phyloP scores from a whole-genome alignment of 2,797 vertebrate genomes.

The Synaphobranchus kaupii region DNA sequence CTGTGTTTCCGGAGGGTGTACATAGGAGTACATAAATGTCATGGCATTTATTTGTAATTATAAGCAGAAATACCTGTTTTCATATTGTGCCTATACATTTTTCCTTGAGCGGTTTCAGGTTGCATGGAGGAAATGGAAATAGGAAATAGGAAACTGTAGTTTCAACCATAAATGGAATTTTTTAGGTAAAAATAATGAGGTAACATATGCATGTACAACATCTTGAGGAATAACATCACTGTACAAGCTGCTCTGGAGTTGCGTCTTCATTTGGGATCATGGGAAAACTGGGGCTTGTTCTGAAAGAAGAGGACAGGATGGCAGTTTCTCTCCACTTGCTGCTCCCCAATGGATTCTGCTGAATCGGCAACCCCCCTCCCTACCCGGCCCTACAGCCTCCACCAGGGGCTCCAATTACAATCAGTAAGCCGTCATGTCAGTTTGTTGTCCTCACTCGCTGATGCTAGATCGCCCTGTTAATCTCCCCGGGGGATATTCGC shows the following conservation, averaged over 20 bases:
- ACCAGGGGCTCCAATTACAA: constrained; percentile 42
- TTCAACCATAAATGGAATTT: too few species aligned
- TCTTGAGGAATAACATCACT: too few species aligned
- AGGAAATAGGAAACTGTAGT: too few species aligned
- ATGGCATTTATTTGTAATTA: too few species aligned
- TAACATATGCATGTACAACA: too few species aligned
- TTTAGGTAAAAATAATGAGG: too few species aligned
- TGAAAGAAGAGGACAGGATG: not conserved
- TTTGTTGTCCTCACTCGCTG: constrained; percentile 25
- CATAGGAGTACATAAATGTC: too few species aligned
- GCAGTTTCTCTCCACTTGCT: not conserved
- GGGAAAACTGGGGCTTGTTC: not conserved
- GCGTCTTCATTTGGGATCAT: not conserved
- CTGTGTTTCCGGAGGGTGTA: too few species aligned
- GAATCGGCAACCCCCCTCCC: not conserved
- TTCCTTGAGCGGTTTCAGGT: too few species aligned
- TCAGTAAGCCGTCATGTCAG: constrained; percentile 39
- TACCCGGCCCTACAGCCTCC: constrained; percentile 23
- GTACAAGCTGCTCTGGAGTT: not conserved
- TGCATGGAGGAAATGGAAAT: too few species aligned
- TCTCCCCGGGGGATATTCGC: constrained; percentile 36
- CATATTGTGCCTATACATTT: too few species aligned
- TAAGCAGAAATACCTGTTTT: too few species aligned
- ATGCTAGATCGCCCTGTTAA: constrained; percentile 39
- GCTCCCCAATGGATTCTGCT: not conserved